Evolutionary conservation across 2,888 invertebrate genomes (phyloP).

Genomic region (Mythimna vitellina): DNA sequence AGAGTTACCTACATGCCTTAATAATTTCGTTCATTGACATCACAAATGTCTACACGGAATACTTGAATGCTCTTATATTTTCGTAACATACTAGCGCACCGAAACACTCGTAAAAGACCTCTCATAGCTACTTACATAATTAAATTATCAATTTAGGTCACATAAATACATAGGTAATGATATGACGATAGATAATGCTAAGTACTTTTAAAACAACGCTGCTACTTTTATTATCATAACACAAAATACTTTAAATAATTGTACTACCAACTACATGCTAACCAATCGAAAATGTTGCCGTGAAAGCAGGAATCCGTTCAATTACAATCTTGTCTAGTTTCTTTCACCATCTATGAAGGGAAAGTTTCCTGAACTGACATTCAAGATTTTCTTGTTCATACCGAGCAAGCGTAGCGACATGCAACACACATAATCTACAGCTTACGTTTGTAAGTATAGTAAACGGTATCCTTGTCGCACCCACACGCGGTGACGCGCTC

Average conservation of each 20-base stretch:
- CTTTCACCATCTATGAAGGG: slow-evolving; percentile 47
- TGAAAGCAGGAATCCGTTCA: slow-evolving; percentile 46
- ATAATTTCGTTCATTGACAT: slow-evolving; percentile 27
- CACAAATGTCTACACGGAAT: slow-evolving; percentile 4
- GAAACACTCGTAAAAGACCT: neutral
- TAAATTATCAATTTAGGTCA: slow-evolving; percentile 43
- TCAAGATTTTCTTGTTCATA: slow-evolving; percentile 62
- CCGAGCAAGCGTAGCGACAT: slow-evolving; percentile 58
- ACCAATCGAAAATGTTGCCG: slow-evolving; percentile 31
- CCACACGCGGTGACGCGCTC: slow-evolving; percentile 69
- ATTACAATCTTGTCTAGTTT: slow-evolving; percentile 51
- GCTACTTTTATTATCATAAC: slow-evolving; percentile 25
- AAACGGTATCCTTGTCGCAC: slow-evolving; percentile 74
- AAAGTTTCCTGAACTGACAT: slow-evolving; percentile 56
- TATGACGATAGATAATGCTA: slow-evolving; percentile 23
- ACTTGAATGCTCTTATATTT: neutral
- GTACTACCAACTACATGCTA: neutral
- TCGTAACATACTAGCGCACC: neutral
- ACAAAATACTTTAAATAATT: slow-evolving; percentile 19
- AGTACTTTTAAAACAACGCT: slow-evolving; percentile 43
- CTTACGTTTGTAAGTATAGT: slow-evolving; percentile 61
- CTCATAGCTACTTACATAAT: slow-evolving; percentile 25
- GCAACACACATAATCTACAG: slow-evolving; percentile 58
- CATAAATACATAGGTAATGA: slow-evolving; percentile 18
- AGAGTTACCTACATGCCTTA: slow-evolving; percentile 34